phyloP scores from a whole-genome alignment of 2,113 vertebrate genomes.

The Hepsetus odoe region DNA sequence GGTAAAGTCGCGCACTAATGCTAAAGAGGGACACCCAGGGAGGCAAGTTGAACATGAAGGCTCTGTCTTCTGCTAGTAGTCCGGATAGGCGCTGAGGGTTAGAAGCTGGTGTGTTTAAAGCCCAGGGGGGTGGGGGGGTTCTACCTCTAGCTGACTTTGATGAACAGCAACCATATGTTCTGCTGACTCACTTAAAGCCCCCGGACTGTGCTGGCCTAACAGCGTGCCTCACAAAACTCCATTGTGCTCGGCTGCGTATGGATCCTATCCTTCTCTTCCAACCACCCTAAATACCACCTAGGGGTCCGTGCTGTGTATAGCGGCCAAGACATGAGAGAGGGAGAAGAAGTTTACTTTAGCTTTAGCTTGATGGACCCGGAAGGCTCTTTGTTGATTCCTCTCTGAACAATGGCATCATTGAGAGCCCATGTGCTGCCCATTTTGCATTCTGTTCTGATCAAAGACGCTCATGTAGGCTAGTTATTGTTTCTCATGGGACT shows the following conservation, averaged over 20 bases:
- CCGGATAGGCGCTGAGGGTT: conserved; percentile 37
- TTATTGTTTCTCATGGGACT: conserved; percentile 32
- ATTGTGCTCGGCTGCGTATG: conserved; percentile 39
- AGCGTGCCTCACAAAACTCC: conserved; percentile 27
- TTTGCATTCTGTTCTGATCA: conserved; percentile 46
- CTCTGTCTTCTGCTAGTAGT: conserved; percentile 26
- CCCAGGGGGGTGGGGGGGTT: not conserved
- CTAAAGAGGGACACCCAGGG: conserved; percentile 18
- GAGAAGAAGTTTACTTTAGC: conserved; percentile 27
- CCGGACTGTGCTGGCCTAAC: not conserved
- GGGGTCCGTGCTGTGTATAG: conserved; percentile 38
- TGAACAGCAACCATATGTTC: conserved; percentile 57
- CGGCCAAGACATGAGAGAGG: conserved; percentile 30
- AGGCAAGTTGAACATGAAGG: conserved; percentile 14
- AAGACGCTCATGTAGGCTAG: conserved; percentile 36
- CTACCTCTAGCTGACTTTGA: conserved; percentile 47
- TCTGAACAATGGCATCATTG: conserved; percentile 52
- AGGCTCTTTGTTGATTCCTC: conserved; percentile 40
- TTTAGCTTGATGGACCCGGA: not conserved
- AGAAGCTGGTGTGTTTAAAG: conserved; percentile 34
- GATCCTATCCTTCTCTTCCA: conserved; percentile 43
- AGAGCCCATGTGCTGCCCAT: conserved; percentile 42
- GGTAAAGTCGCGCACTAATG: conserved; percentile 11
- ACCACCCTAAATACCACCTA: conserved; percentile 42
- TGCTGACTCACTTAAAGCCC: conserved; percentile 37